phyloP scores from a whole-genome alignment of 2,888 invertebrate species.

The Marasmarcha lunaedactyla region DNA sequence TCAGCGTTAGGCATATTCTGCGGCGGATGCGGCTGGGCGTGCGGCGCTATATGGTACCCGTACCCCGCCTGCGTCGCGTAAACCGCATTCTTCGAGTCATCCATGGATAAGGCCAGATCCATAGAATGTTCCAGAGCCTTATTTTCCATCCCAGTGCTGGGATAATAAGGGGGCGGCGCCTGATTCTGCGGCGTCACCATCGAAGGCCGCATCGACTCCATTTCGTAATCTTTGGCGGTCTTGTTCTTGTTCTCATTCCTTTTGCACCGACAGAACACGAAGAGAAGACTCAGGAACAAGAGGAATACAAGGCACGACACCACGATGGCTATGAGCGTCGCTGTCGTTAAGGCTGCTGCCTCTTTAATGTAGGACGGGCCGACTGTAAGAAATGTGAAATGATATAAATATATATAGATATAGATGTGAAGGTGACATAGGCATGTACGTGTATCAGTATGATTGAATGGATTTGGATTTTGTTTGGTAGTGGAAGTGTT shows the following conservation, averaged over 20 bases:
- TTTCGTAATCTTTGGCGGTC: constrained; percentile 89
- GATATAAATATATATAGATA: too few species aligned
- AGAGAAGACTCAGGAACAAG: constrained; percentile 75
- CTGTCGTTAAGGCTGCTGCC: constrained; percentile 80
- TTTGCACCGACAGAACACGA: constrained; percentile 89
- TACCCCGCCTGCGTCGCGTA: constrained; percentile 89
- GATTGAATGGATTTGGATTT: too few species aligned
- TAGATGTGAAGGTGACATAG: neutral
- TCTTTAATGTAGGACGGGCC: constrained; percentile 86
- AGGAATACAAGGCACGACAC: constrained; percentile 84
- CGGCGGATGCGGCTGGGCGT: constrained; percentile 71
- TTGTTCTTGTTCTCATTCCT: constrained; percentile 86
- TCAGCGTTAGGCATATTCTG: constrained; percentile 81
- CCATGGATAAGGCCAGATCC: constrained; percentile 85
- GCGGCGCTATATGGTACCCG: constrained; percentile 83
- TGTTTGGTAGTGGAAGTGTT: too few species aligned
- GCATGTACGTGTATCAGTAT: neutral
- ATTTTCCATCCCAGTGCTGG: constrained; percentile 88
- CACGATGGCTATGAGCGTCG: constrained; percentile 82
- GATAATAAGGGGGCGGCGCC: constrained; percentile 90
- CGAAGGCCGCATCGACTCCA: constrained; percentile 87
- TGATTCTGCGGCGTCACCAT: constrained; percentile 89
- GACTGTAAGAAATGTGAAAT: constrained; percentile 74
- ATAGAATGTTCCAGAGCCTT: constrained; percentile 91
- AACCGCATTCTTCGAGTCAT: constrained; percentile 87